phyloP scores from a whole-genome alignment of 2,113 vertebrate species.

The Malurus cyaneus region DNA sequence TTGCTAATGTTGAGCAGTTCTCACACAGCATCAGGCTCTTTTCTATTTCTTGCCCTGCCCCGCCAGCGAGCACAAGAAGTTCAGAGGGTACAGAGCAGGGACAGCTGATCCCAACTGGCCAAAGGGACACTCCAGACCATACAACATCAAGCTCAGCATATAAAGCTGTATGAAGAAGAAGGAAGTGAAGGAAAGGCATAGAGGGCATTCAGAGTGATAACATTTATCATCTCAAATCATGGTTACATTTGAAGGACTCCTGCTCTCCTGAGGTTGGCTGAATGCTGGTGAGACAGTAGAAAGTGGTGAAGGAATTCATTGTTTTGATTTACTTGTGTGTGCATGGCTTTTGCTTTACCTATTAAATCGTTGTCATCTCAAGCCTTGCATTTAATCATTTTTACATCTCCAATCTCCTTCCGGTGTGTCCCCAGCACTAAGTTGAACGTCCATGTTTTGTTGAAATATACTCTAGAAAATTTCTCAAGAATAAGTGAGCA shows the following conservation, averaged over 20 bases:
- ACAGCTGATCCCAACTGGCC: not conserved
- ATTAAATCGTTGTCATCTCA: not conserved
- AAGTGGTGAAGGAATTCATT: not conserved
- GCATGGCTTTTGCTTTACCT: not conserved
- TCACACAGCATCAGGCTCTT: not conserved
- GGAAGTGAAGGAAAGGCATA: not conserved
- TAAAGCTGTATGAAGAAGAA: not conserved
- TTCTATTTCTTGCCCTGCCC: not conserved
- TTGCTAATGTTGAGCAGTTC: not conserved
- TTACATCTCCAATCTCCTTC: not conserved
- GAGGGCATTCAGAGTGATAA: not conserved
- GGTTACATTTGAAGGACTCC: not conserved
- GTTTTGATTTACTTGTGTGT: not conserved
- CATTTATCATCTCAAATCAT: not conserved
- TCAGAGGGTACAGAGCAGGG: not conserved
- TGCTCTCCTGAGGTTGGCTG: not conserved
- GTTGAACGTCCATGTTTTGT: not conserved
- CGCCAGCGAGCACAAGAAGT: not conserved
- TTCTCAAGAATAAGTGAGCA: fast-evolving
- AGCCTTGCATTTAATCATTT: not conserved
- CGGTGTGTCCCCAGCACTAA: not conserved
- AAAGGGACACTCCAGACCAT: not conserved
- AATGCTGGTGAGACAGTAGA: not conserved
- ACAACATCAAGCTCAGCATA: not conserved
- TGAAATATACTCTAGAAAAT: not conserved